Conservation (phyloP, 1,140 invertebrate species). For the Batillaria attramentaria region DNA sequence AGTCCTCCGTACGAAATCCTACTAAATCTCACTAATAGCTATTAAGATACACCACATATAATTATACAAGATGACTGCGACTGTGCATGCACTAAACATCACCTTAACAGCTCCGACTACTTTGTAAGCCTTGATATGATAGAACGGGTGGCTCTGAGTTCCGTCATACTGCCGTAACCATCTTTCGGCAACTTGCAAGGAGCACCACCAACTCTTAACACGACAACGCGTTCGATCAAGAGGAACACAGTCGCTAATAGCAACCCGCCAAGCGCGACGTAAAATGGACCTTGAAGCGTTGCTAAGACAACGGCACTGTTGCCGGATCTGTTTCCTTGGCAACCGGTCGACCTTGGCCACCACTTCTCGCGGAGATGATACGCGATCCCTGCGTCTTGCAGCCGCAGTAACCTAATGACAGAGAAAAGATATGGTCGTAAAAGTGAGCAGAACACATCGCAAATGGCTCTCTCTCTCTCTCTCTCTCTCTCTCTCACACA, state of each 20-base stretch:
- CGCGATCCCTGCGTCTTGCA: constrained; percentile 1
- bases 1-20: too few relatives aligned
- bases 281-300: not conserved
- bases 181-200: too few relatives aligned
- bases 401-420: not conserved
- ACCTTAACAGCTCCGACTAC: too few relatives aligned
- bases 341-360: not conserved
- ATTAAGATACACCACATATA: too few relatives aligned
- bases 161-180: too few relatives aligned
- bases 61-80: too few relatives aligned
- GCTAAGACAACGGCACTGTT: not conserved
- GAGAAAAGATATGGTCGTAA: not conserved
- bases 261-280: not conserved
- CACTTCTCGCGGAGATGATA: not conserved
- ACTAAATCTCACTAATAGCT: too few relatives aligned
- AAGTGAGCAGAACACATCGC: not conserved
- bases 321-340: not conserved
- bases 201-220: not conserved
- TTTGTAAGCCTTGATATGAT: too few relatives aligned
- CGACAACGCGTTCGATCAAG: not conserved
- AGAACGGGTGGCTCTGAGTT: too few relatives aligned
- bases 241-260: not conserved
- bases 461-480: not conserved
- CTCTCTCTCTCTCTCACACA: not conserved
- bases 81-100: too few relatives aligned